Evolutionary conservation across 92 coral and sea anemone genomes (phyloP), one percentile per base, ranked within the genome.

Genomic region (Epizoanthus fatuus): DNA sequence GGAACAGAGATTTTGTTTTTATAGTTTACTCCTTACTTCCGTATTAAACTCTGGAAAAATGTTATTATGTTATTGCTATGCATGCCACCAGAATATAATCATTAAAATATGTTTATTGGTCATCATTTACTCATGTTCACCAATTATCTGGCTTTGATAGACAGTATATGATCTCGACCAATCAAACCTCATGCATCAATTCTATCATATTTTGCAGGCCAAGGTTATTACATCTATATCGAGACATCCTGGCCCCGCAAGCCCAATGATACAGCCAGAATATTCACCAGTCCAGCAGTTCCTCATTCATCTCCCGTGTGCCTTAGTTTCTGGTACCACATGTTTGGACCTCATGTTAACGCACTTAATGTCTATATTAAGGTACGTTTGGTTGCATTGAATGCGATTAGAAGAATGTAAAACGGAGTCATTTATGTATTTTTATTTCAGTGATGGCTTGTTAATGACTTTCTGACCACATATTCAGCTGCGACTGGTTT

Each of bases 341-440:
- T 97, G 99, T 97, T 79, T 90, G 99, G 99, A 16, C 98, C 98
- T 38, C 95, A 97, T 68, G 88, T 97, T 1, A 87, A 91, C 76
- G 63, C 89, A 14, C 93, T 97, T 3, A 95, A 91, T 54, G 89
- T 97, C 44, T 86, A 91, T 29, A 70, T 86, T 66, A 93, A 90
- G 98, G 98, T 94, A 56, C 6, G 84, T 47, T 47, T 47, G 9
- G 9, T 7, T 47, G 10, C 47, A n/a, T 29, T 29, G 35, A 29
- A 29, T 29, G 35, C 35, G 35, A 29, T 29, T 29, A 29, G 35
- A 29, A 29, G 35, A 29, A 29, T 29, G 35, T 29, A 29, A 29
- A 29, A 29, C 35, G 35, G 35, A 29, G 35, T 29, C 35, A 29
- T 29, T 29, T 29, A 29, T 29, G 35, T 29, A 29, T 29, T 29